phyloP scores from a whole-genome alignment of 92 coral and sea anemone genomes.

The Muricea muricata region DNA sequence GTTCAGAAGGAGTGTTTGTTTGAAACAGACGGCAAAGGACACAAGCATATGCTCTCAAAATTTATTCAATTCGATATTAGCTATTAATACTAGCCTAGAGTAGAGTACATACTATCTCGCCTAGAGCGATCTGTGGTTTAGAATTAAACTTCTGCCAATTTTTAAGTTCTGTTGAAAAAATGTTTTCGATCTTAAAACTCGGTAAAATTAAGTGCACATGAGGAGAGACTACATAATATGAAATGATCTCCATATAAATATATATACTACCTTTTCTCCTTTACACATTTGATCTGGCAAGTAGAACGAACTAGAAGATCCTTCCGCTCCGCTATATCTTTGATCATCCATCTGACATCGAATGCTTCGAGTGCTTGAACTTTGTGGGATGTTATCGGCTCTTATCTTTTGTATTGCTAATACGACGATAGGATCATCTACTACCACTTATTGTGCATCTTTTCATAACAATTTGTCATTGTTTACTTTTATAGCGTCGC shows the following conservation, averaged over 20 bases:
- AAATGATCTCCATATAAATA: too few species aligned
- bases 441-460: background rate
- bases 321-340: background rate
- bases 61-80: too few species aligned
- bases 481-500: slow-evolving; percentile 28
- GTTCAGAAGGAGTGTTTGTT: background rate
- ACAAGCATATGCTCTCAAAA: too few species aligned
- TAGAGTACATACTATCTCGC: too few species aligned
- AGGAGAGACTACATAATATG: background rate
- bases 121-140: too few species aligned
- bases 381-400: background rate
- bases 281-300: slow-evolving; percentile 5
- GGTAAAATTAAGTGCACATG: background rate
- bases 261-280: background rate
- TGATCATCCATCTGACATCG: slow-evolving; percentile 6
- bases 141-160: background rate
- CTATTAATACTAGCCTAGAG: too few species aligned
- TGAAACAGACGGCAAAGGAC: background rate
- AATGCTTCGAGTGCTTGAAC: background rate
- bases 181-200: background rate
- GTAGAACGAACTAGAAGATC: background rate
- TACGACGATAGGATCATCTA: background rate
- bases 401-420: background rate
- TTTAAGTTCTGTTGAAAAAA: background rate
- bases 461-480: background rate